Evolutionary conservation across 2,888 invertebrate genomes (phyloP), one percentile per base, ranked within the genome.

Genomic region (Tolmerus cingulatus): DNA sequence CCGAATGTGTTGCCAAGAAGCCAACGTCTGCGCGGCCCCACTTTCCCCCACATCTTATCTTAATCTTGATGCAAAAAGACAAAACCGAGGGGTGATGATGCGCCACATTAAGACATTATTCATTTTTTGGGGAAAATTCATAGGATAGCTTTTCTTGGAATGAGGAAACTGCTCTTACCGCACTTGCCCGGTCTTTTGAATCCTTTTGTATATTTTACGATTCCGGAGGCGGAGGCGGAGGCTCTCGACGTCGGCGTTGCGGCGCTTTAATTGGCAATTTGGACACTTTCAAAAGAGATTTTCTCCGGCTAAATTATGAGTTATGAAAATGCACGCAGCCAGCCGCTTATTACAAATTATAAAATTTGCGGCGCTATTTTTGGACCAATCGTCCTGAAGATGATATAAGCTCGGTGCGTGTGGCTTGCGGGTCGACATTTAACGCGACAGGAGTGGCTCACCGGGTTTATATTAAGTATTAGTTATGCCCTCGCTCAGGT

Each of bases 261-360:
- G 16, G 7, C n/a, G 51, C 51, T 66, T 16, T 66, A 66, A 66
- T 66, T 27, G 66, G 23, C 66, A 66, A 66, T 66, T 66, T 66
- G 12, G 12, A 27, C 66, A 66, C 9, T 27, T 27, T 66, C 66
- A 66, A 19, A 66, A 66, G 66, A 27, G 4, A 8, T 27, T 19
- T 78, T 46, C 40, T 78, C 46, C 43, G 19, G 19, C 14, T 16
- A 19, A 78, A 78, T 78, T 78, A 78, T 78, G 78, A 78, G 23
- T 78, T 78, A 78, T 78, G 78, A 78, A 78, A 78, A n/a, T 78
- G 78, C 78, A 43, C 16, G 51, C 51, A 51, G 51, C 27, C 27
- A 43, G 27, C 27, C 78, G 37, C 66, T 78, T 78, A 78, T 78
- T 43, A 78, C 78, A 78, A 78, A 78, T 78, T 78, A 78, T 78